These are phyloP conservation scores for Sapajus apella DNA, from an alignment of 2,113 vertebrate species.

Conservation along the genomic window DNA sequence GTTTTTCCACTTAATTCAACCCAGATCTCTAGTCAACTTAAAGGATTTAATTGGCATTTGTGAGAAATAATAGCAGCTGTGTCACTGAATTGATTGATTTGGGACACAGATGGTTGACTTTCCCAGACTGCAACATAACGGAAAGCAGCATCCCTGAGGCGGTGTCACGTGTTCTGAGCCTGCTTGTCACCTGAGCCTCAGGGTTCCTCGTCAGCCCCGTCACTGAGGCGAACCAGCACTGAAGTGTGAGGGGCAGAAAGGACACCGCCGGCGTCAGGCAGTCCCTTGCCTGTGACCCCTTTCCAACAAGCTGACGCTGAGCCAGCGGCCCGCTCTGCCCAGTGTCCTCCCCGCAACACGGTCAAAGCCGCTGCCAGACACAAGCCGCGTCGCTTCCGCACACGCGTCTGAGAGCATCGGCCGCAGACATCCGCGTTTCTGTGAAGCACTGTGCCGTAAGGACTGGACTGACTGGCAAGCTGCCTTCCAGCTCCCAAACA, in stretches of 20 bases:
- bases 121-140: not conserved
- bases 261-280: not conserved
- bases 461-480: not conserved
- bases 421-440: fast-evolving
- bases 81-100: fast-evolving
- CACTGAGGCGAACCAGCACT: not conserved
- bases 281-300: not conserved
- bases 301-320: fast-evolving
- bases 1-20: too few relatives aligned
- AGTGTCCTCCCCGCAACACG: fast-evolving
- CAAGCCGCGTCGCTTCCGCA: fast-evolving
- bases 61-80: not conserved
- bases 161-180: fast-evolving
- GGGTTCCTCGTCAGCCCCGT: not conserved
- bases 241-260: not conserved
- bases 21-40: not conserved
- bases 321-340: not conserved
- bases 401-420: not conserved
- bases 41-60: fast-evolving
- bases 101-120: fast-evolving
- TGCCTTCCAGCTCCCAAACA: not conserved
- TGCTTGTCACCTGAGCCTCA: not conserved
- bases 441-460: fast-evolving
- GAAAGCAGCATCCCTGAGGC: not conserved
- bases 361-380: fast-evolving